A percentile compares a stretch with the other conserved stretches of the same genome.
Evolutionary conservation across 1,140 invertebrate genomes (phyloP).

Genomic region (Sinonovacula constricta): DNA sequence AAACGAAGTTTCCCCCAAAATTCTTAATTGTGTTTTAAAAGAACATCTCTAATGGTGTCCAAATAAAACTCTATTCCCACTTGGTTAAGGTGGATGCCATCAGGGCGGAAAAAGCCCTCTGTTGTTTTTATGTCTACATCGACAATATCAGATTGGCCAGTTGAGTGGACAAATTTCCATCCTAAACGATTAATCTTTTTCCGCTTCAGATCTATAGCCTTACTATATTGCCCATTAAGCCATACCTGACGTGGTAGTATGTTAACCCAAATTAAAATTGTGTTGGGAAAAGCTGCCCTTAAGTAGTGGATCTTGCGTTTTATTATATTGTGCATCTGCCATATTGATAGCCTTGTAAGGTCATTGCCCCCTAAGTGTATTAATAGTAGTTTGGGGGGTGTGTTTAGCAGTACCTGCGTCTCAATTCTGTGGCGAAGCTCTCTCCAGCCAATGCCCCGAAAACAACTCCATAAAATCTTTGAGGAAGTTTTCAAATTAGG

Average conservation of each 20-base stretch:
- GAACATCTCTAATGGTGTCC: background rate
- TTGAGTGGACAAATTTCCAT: background rate
- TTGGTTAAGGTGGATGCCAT: background rate
- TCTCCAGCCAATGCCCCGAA: too few species aligned
- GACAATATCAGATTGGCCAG: background rate
- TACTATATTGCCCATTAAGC: background rate
- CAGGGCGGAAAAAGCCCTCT: background rate
- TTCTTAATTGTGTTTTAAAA: background rate
- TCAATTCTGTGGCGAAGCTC: background rate
- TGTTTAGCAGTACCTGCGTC: background rate
- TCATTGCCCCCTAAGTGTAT: background rate
- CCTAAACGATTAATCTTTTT: background rate
- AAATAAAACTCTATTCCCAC: background rate
- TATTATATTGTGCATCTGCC: background rate
- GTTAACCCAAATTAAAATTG: background rate
- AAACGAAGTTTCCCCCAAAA: too few species aligned
- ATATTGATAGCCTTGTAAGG: background rate
- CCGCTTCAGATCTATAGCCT: background rate
- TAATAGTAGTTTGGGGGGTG: background rate
- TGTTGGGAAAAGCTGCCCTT: background rate
- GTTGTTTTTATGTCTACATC: background rate
- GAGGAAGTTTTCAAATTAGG: background rate
- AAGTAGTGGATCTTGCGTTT: background rate
- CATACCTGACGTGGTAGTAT: background rate
- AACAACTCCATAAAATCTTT: background rate